Conservation (phyloP, 2,113 vertebrate genomes). For the Nycticorax nycticorax region DNA sequence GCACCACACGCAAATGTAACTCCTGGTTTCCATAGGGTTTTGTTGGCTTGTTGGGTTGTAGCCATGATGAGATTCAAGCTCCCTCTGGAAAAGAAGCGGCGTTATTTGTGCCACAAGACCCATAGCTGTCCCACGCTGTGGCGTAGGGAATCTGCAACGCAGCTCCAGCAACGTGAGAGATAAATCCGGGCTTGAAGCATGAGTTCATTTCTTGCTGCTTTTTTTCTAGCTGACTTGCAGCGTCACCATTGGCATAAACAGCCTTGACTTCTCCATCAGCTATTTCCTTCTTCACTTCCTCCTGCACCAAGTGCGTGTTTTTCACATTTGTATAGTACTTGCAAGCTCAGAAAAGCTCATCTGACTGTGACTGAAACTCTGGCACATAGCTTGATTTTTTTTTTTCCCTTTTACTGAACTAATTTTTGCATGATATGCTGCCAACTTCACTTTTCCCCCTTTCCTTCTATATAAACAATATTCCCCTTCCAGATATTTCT, state of each 20-base stretch:
- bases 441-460: slow-evolving; percentile 36
- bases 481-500: slow-evolving; percentile 61
- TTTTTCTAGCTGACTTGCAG: slow-evolving; percentile 56
- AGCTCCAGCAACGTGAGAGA: background rate
- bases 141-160: background rate
- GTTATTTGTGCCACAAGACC: background rate
- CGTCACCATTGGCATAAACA: slow-evolving; percentile 63
- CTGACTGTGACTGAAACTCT: slow-evolving; percentile 58
- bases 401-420: slow-evolving; percentile 24
- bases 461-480: slow-evolving; percentile 52
- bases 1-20: background rate
- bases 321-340: slow-evolving; percentile 58
- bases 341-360: slow-evolving; percentile 63
- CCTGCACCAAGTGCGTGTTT: slow-evolving; percentile 31
- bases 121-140: background rate
- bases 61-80: background rate
- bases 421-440: slow-evolving; percentile 25
- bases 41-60: background rate
- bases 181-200: background rate
- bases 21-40: background rate
- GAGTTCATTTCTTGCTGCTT: slow-evolving; percentile 19
- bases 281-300: slow-evolving; percentile 67
- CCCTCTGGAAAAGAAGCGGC: background rate
- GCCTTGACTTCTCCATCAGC: slow-evolving; percentile 52
- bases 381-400: slow-evolving; percentile 21